A percentile compares a stretch with the other conserved stretches of the same genome.
Evolutionary conservation across 2,888 invertebrate species (phyloP).

Genomic region (Luperina nickerlii): DNA sequence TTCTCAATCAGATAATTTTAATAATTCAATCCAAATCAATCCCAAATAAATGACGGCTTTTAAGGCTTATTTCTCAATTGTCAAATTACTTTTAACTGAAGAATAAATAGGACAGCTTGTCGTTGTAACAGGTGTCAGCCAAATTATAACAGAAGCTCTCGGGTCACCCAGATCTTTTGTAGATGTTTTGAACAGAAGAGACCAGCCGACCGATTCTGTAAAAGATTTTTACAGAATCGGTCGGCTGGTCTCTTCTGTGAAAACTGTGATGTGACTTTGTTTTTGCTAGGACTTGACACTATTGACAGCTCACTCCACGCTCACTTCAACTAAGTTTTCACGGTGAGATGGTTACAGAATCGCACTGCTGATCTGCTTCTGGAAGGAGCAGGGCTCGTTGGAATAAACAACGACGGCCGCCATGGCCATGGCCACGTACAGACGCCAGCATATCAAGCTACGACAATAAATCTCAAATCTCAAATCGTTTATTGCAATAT

Average conservation of each 20-base stretch:
- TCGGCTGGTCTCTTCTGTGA: no score
- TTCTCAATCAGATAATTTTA: constrained; percentile 9
- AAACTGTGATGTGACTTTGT: no score
- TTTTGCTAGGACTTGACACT: no score
- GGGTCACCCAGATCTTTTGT: neutral
- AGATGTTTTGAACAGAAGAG: neutral
- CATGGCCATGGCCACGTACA: neutral
- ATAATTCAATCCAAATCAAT: neutral
- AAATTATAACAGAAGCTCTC: neutral
- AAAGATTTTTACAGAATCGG: no score
- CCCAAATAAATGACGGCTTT: neutral
- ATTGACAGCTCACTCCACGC: no score
- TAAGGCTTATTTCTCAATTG: neutral
- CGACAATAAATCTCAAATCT: no score
- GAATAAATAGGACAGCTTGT: neutral
- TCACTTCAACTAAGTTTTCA: no score
- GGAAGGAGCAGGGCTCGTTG: neutral
- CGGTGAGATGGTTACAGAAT: no score
- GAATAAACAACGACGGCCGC: neutral
- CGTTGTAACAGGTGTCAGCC: neutral
- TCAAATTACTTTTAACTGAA: neutral
- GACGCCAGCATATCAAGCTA: no score
- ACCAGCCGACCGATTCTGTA: no score
- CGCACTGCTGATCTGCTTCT: neutral
- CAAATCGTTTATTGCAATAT: no score